Evolutionary conservation across 2,888 invertebrate genomes (phyloP).

Genomic region (Lithosia quadra): DNA sequence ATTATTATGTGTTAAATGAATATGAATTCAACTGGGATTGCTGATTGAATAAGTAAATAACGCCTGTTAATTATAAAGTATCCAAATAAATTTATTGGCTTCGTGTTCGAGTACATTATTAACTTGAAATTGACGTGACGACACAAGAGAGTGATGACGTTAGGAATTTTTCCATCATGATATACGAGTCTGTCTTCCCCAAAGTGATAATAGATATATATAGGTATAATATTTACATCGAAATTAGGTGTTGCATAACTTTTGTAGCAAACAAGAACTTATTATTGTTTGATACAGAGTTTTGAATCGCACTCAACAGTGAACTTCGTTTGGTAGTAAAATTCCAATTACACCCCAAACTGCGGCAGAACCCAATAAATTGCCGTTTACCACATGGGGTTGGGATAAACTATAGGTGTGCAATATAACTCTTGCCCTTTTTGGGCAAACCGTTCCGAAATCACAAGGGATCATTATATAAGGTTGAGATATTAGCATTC

Average conservation of each 20-base stretch:
- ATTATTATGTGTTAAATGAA: too few species aligned
- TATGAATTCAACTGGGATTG: too few species aligned
- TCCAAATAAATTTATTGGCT: too few species aligned
- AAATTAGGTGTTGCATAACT: background rate
- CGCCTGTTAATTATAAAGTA: too few species aligned
- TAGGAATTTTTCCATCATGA: too few species aligned
- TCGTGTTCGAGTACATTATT: too few species aligned
- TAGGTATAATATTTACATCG: too few species aligned
- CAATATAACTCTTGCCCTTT: conserved; percentile 25
- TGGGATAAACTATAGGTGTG: conserved; percentile 25
- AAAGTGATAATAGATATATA: too few species aligned
- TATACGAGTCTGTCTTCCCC: too few species aligned
- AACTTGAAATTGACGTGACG: too few species aligned
- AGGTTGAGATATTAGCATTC: conserved; percentile 19
- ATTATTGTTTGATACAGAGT: background rate
- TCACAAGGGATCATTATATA: conserved; percentile 26
- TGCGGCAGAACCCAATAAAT: conserved; percentile 19
- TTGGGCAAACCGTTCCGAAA: conserved; percentile 13
- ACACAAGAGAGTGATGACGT: too few species aligned
- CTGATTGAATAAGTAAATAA: too few species aligned
- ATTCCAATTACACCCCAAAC: conserved; percentile 22
- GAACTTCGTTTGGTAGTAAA: conserved; percentile 18
- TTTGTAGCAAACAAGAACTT: background rate
- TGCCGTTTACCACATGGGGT: conserved; percentile 24
- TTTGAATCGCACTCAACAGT: background rate